phyloP scores from a whole-genome alignment of 2,888 invertebrate genomes.

The Troilus luridus region DNA sequence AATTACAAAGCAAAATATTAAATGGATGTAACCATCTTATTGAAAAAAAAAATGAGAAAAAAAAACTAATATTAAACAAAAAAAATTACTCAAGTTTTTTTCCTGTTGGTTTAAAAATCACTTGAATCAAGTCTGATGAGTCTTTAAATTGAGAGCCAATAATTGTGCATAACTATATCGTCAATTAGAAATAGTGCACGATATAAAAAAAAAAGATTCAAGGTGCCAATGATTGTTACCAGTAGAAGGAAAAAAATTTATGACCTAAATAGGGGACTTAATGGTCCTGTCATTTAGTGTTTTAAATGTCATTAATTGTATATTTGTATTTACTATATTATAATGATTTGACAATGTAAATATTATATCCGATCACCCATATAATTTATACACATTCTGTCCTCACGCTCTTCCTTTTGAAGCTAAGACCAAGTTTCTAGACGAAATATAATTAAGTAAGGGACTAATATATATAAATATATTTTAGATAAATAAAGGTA shows the following conservation, averaged over 20 bases:
- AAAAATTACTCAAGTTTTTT: background rate
- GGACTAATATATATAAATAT: constrained; percentile 59
- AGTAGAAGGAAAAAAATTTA: constrained; percentile 51
- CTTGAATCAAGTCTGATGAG: constrained; percentile 55
- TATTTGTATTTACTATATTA: constrained; percentile 57
- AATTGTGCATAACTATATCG: constrained; percentile 52
- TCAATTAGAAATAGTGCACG: constrained; percentile 53
- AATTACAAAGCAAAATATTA: background rate
- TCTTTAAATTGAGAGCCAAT: constrained; percentile 47
- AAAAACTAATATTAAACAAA: background rate
- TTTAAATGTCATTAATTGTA: constrained; percentile 57
- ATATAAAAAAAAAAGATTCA: constrained; percentile 50
- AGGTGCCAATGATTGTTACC: constrained; percentile 58
- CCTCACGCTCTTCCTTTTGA: constrained; percentile 57
- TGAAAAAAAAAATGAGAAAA: background rate
- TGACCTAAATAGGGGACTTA: constrained; percentile 32
- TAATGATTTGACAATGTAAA: constrained; percentile 54
- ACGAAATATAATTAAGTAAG: constrained; percentile 52
- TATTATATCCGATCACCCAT: constrained; percentile 43
- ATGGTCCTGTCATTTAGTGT: constrained; percentile 51
- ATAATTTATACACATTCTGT: constrained; percentile 52
- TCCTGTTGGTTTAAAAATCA: constrained; percentile 22
- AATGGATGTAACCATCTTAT: constrained; percentile 29
- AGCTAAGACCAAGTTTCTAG: constrained; percentile 59
- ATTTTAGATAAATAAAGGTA: constrained; percentile 58